Evolutionary conservation across 1,140 invertebrate species (phyloP), one percentile per base, ranked within the genome.

Genomic region (Lucilia cuprina): DNA sequence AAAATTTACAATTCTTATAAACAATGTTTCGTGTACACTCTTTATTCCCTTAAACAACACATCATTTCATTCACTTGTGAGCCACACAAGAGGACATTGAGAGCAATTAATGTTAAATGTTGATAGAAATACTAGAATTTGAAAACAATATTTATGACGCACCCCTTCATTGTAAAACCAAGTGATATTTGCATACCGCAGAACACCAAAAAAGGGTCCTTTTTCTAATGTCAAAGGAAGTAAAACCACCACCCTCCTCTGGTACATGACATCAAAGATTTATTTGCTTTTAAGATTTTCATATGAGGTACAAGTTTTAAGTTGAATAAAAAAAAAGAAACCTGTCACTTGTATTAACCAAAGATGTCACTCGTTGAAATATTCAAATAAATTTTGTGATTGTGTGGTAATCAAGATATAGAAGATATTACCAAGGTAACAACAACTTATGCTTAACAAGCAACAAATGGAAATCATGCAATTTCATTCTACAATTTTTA

Each of bases 101-200:
- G 89, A 90, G 89, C 89, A 90, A 90, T 90, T 90, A 90, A 89
- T 89, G 89, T 90, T 90, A 89, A 89, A 88, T 87, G 88, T 88
- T 80, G 77, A 80, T 49, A 80, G 41, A 19, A 80, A 50, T 50
- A 80, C 19, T 49, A 80, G n/a, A 80, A 34, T 10, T 19, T 3
- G n/a, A 80, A 34, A 49, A 80, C 41, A 88, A 89, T 88, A 88
- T 89, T 89, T 89, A 88, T 89, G 88, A 88, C 87, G 87, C 87
- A 89, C 86, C 86, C 88, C 87, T 87, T 70, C 55, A 12, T 47
- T 55, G 50, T 60, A 4, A 30, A 34, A 65, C 25, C 49, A 82
- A n/a, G 14, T n/a, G 82, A 21, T 86, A 85, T 83, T 84, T 85
- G 9, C 82, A 84, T 70, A 60, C 80, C 80, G 5, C 21, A 60